Evolutionary conservation across 2,888 invertebrate species (phyloP).

Genomic region (Fissipunctia ypsillon): DNA sequence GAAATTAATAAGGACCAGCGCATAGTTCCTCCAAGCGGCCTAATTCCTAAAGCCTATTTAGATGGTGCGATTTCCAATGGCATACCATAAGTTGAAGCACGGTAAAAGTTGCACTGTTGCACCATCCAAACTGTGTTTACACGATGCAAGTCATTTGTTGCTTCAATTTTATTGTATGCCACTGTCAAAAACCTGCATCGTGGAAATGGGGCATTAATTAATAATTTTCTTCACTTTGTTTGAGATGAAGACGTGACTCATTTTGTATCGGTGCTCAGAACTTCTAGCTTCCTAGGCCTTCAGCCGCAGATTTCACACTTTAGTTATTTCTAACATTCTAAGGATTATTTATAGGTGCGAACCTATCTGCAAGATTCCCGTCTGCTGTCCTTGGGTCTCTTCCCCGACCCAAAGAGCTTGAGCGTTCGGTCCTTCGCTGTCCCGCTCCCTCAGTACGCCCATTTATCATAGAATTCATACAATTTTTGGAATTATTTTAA

Average conservation of each 20-base stretch:
- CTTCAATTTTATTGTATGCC: no score
- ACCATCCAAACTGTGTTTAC: not conserved
- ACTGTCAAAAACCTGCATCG: not conserved
- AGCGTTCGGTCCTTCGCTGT: no score
- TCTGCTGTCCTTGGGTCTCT: not conserved
- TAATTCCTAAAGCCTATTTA: not conserved
- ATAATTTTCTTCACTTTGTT: not conserved
- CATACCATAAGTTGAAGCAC: not conserved
- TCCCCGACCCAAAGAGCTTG: no score
- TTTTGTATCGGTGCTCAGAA: not conserved
- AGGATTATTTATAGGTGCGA: not conserved
- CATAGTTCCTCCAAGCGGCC: not conserved
- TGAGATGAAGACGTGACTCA: not conserved
- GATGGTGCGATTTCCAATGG: not conserved
- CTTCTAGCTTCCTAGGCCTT: not conserved
- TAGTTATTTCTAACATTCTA: not conserved
- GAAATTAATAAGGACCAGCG: slow-evolving; percentile 5
- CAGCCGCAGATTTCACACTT: not conserved
- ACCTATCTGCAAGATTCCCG: not conserved
- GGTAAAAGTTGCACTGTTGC: not conserved
- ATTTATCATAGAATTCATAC: no score
- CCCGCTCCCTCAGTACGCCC: no score
- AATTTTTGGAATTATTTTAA: no score
- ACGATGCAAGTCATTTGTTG: not conserved
- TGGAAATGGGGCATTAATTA: not conserved